Base-by-base conservation (phyloP, 64 coral and sea anemone genomes). In the Dendrophyllia cribrosa region DNA sequence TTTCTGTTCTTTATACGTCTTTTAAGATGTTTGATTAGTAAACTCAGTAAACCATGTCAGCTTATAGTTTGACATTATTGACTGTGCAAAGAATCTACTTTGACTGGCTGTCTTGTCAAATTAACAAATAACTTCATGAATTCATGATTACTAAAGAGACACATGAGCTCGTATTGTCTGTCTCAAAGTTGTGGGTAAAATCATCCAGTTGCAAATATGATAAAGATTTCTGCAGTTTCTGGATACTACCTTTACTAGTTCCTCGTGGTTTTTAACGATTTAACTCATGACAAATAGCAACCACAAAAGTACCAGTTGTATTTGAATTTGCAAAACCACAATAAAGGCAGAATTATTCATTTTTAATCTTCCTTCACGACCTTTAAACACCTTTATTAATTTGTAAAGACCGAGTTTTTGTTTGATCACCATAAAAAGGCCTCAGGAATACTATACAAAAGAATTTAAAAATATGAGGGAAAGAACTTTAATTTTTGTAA, bases 261-360 rank as follows among this genome's bases (percentile, higher is more conserved):
- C 75, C 75, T 77, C 75, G 75, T 77, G 75, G 75, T 77, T 55
- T 64, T 64, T 64, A n/a, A n/a, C n/a, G n/a, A n/a, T n/a, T n/a
- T n/a, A 5, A 64, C 14, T 64, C 4, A 64, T 64, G 17, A 75
- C 75, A 77, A 77, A 77, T 77, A 77, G 51, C 43, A 53, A 53
- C 75, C 51, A 13, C 20, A 5, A 55, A 77, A 13, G 51, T 56
- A 77, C 75, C 75, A 77, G 75, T 56, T 77, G 20, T 12, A 22
- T 50, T 26, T 72, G 46, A 21, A 23, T 46, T 23, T 77, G 19
- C 11, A 20, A 6, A 16, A 45, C 48, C 19, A 76, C 74, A 51
- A 76, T 52, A 12, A 76, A 76, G 46, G 49, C 9, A 16, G 7
- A 48, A 53, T 47, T 16, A 6, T 3, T 76, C 34, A 49, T 13